Percentiles rank a stretch among this genome's conserved stretches.
phyloP scores from a whole-genome alignment of 1,140 invertebrate species.

The Drosophila yakuba region DNA sequence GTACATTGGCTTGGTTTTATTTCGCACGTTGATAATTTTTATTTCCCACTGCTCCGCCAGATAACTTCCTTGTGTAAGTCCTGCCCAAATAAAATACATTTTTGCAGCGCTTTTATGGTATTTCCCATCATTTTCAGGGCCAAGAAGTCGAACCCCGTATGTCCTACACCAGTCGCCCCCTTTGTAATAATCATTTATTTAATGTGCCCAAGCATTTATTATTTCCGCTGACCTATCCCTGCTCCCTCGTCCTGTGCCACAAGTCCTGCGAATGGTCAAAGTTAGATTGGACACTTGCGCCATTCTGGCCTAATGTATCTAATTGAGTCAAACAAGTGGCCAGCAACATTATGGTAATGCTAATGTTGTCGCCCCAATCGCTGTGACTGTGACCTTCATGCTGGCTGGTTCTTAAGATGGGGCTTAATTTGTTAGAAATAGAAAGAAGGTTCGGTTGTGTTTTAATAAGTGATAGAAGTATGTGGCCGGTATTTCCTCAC shows the following conservation, averaged over 20 bases:
- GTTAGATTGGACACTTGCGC: constrained; percentile 80
- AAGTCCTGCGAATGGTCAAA: constrained; percentile 66
- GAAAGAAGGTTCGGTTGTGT: background rate
- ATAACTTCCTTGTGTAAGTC: constrained; percentile 34
- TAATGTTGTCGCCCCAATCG: constrained; percentile 39
- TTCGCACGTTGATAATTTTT: constrained; percentile 80
- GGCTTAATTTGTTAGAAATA: constrained; percentile 6
- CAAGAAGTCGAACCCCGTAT: constrained; percentile 6
- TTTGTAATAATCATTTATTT: constrained; percentile 80
- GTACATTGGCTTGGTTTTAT: constrained; percentile 52
- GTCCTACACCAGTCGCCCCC: constrained; percentile 2
- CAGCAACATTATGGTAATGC: constrained; percentile 49
- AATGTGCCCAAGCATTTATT: constrained; percentile 75
- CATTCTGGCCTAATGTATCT: constrained; percentile 72
- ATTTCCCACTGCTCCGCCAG: constrained; percentile 52
- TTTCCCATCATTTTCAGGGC: constrained; percentile 47
- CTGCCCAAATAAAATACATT: constrained; percentile 75
- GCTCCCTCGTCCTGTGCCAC: background rate
- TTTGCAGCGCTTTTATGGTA: constrained; percentile 67
- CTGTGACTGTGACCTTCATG: constrained; percentile 46
- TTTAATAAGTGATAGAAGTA: background rate
- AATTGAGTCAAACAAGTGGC: constrained; percentile 76
- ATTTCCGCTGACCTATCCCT: constrained; percentile 61
- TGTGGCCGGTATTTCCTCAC: too few relatives aligned
- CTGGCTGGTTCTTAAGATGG: constrained; percentile 7